Conservation (phyloP, 1,140 invertebrate genomes). For the Kradibia gibbosae region DNA sequence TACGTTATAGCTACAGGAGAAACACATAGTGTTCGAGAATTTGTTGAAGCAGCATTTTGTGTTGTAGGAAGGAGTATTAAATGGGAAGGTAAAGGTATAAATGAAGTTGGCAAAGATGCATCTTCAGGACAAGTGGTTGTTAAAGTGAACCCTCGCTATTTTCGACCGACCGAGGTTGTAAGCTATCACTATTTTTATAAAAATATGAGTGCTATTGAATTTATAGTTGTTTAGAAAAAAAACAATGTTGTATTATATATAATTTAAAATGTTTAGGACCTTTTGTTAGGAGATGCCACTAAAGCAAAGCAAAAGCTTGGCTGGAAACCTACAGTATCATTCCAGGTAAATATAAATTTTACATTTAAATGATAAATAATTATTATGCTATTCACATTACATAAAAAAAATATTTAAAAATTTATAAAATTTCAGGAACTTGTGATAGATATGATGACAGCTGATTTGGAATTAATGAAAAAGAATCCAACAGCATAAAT, state of each 20-base stretch:
- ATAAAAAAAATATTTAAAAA: constrained; percentile 44
- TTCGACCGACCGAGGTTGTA: constrained; percentile 98
- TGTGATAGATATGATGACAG: constrained; percentile 96
- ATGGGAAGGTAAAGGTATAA: constrained; percentile 90
- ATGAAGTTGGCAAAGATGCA: constrained; percentile 92
- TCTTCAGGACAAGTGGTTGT: constrained; percentile 86
- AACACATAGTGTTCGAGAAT: constrained; percentile 95
- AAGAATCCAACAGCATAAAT: constrained; percentile 84
- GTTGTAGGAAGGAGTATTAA: constrained; percentile 81
- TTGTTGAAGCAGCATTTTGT: constrained; percentile 93
- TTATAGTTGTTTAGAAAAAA: no score
- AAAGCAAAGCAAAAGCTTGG: constrained; percentile 91
- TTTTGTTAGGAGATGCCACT: constrained; percentile 89
- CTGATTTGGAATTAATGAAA: constrained; percentile 94
- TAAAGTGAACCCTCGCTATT: constrained; percentile 95
- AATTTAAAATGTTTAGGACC: constrained; percentile 77
- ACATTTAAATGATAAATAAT: not conserved
- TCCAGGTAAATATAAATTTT: constrained; percentile 75
- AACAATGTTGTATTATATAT: constrained; percentile 12
- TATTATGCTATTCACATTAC: not conserved
- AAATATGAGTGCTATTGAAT: no score
- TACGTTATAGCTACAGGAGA: constrained; percentile 98
- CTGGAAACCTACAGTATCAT: constrained; percentile 90
- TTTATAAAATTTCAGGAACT: constrained; percentile 77
- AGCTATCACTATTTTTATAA: constrained; percentile 69